These are phyloP conservation scores for Apantesis nais DNA, from an alignment of 2,888 invertebrate genomes.

Conservation along the genomic window DNA sequence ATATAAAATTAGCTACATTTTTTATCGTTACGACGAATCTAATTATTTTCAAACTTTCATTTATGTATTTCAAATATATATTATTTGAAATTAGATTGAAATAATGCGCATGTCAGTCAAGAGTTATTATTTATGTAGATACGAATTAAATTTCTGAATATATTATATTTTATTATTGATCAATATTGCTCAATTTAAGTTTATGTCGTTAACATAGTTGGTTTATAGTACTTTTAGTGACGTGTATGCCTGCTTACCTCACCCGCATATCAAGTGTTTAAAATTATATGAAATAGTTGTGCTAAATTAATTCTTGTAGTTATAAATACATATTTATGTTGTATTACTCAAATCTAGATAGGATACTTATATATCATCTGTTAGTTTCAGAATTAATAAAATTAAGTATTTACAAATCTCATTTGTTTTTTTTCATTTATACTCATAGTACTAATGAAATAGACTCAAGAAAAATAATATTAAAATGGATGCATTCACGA, in stretches of 20 bases:
- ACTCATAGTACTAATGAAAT: not conserved
- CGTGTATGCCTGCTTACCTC: constrained; percentile 23
- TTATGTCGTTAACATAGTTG: constrained; percentile 36
- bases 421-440: constrained; percentile 60
- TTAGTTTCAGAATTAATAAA: constrained; percentile 85
- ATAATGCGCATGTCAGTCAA: not conserved
- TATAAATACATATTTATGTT: constrained; percentile 80
- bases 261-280: constrained; percentile 56
- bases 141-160: not conserved
- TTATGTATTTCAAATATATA: not conserved
- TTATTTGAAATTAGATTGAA: not conserved
- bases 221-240: constrained; percentile 6
- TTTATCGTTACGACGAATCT: not conserved
- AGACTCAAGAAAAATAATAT: not conserved
- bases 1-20: constrained; percentile 1
- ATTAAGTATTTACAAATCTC: constrained; percentile 82
- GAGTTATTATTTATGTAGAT: not conserved
- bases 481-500: not conserved
- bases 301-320: constrained; percentile 81
- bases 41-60: not conserved
- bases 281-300: constrained; percentile 44
- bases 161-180: constrained; percentile 3
- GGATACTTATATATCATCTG: constrained; percentile 84
- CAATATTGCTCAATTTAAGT: constrained; percentile 43
- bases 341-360: constrained; percentile 82